Base-by-base conservation (phyloP, 1,140 invertebrate species). In the Whitmania pigra region DNA sequence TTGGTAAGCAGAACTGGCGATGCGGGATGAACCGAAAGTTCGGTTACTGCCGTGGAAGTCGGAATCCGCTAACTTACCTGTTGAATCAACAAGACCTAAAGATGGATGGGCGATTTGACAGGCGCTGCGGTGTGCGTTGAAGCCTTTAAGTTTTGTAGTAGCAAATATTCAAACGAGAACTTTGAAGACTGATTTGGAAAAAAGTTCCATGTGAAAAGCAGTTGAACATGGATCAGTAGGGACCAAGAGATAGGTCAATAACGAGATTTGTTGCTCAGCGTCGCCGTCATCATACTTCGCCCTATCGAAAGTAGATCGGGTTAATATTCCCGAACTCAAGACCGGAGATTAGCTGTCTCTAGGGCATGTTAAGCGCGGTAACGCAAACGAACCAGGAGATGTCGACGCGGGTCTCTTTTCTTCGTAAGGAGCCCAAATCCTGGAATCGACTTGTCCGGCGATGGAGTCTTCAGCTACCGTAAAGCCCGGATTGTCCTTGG, bases 211-310 rank as follows among this genome's bases (percentile, higher is more conserved):
- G 86, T 87, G 86, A 90, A 91, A 89, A 89, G 89, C 87, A 84
- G 85, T 92, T 90, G 89, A 85, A 88, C 87, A 88, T 87, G 88
- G 88, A 88, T 90, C 85, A 90, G 89, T 90, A 88, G 88, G 88
- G 89, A 82, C 84, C 85, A 85, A 86, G 82, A 73, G 76, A 79
- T 77, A 76, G 80, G 82, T 74, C 77, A 84, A 81, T 71, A 76
- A 80, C 78, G 77, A 36, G 31, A 6, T 36, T 36, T 36, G 31
- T 36, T 36, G 31, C 31, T 78, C 76, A 71, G 53, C 75, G 75
- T 72, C 69, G 69, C 72, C 72, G 53, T 69, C 36, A n/a, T 53
- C 7, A 43, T 40, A 25, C 72, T 53, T 71, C 70, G 40, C 57
- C 31, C 54, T 69, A 77, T 76, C 82, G 81, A 83, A 83, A 84